These are phyloP conservation scores for Cyclura pinguis DNA, from an alignment of 2,797 vertebrate genomes.

Conservation along the genomic window DNA sequence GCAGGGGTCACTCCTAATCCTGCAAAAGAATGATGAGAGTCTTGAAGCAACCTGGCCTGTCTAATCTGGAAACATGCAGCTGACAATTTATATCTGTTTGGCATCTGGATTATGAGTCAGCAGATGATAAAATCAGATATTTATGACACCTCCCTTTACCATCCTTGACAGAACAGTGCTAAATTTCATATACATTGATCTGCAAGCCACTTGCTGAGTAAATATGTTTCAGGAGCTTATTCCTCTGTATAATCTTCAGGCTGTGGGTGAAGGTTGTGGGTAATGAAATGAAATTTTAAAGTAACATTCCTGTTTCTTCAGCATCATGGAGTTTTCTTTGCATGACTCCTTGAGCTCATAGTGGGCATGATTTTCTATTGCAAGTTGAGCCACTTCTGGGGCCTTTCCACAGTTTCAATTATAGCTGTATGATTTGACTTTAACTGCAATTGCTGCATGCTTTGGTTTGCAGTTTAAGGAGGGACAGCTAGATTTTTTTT, in stretches of 20 bases:
- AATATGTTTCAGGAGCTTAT: constrained; percentile 63
- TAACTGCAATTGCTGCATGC: no score
- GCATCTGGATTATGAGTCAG: constrained; percentile 77
- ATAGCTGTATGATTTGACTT: no score
- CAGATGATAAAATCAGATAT: constrained; percentile 78
- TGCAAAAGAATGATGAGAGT: constrained; percentile 58
- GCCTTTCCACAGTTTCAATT: background rate
- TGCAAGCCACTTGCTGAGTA: constrained; percentile 69
- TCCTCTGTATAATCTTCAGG: constrained; percentile 66
- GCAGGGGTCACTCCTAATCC: constrained; percentile 77
- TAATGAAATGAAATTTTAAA: constrained; percentile 56
- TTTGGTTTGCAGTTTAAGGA: no score
- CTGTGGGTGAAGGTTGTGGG: constrained; percentile 62
- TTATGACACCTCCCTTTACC: constrained; percentile 74
- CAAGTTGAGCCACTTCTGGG: background rate
- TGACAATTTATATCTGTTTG: constrained; percentile 71
- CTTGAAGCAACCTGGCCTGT: constrained; percentile 55
- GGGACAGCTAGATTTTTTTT: no score
- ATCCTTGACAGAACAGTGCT: constrained; percentile 70
- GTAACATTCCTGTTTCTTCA: constrained; percentile 60
- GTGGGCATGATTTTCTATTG: background rate
- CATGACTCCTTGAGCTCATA: background rate
- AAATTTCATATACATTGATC: constrained; percentile 71
- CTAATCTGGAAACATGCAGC: constrained; percentile 66
- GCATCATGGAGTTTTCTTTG: constrained; percentile 6